phyloP scores from a whole-genome alignment of 2,797 vertebrate species.

The Ibycter americanus region DNA sequence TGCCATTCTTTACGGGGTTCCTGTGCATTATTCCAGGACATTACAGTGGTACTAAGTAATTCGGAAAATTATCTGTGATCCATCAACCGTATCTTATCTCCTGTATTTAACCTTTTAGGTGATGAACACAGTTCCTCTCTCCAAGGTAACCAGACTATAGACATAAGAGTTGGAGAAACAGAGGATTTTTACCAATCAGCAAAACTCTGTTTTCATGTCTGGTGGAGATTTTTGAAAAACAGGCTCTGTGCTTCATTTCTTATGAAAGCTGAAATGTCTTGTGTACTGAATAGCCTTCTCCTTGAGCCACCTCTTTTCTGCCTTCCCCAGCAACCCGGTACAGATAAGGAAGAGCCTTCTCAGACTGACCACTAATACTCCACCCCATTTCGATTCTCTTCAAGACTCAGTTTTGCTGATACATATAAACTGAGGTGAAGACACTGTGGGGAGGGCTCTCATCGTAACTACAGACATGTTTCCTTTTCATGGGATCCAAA shows the following conservation, averaged over 20 bases:
- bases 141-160: neutral
- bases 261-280: neutral
- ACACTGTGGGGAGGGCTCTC: neutral
- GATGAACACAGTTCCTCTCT: neutral
- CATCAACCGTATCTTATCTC: neutral
- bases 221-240: neutral
- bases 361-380: neutral
- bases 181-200: neutral
- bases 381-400: neutral
- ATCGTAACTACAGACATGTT: neutral
- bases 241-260: neutral
- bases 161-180: neutral
- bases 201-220: neutral
- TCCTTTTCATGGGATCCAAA: neutral
- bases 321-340: neutral
- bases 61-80: neutral
- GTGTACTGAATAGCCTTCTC: neutral
- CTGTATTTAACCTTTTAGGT: neutral
- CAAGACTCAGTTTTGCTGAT: neutral
- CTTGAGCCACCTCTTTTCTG: neutral
- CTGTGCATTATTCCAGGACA: conserved; percentile 26
- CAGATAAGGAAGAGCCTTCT: neutral
- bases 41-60: neutral
- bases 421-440: neutral
- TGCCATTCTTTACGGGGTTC: conserved; percentile 12